phyloP scores from a whole-genome alignment of 2,113 vertebrate species.

The Melanostigma gelatinosum region DNA sequence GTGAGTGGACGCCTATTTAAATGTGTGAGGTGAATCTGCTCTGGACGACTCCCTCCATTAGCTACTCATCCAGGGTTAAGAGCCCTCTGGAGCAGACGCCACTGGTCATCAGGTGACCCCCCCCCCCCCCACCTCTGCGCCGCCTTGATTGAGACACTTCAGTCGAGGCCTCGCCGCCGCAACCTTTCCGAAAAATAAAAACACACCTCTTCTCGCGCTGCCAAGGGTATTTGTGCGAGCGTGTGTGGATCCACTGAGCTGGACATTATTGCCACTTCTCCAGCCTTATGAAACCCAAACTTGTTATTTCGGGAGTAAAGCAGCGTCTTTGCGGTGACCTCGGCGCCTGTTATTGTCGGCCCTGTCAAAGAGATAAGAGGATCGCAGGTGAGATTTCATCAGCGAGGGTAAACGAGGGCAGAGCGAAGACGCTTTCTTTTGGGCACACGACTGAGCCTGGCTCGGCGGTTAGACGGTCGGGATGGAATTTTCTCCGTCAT shows the following conservation, averaged over 20 bases:
- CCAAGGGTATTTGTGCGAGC: conserved; percentile 23
- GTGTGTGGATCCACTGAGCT: conserved; percentile 42
- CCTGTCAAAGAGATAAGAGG: conserved; percentile 72
- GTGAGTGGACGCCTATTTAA: conserved; percentile 62
- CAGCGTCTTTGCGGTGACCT: conserved; percentile 71
- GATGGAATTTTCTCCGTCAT: neutral
- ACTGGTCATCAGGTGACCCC: conserved; percentile 57
- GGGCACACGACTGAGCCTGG: neutral
- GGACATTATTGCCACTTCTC: conserved; percentile 52
- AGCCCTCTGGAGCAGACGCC: conserved; percentile 40
- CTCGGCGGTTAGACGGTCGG: conserved; percentile 23
- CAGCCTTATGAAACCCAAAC: conserved; percentile 48
- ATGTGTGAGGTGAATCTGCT: conserved; percentile 55
- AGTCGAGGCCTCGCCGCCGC: conserved; percentile 36
- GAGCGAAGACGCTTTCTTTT: conserved; percentile 35
- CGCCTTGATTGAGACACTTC: conserved; percentile 66
- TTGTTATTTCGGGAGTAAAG: conserved; percentile 52
- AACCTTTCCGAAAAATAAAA: conserved; percentile 47
- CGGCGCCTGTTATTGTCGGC: conserved; percentile 57
- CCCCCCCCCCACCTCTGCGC: conserved; percentile 22
- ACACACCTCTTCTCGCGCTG: conserved; percentile 37
- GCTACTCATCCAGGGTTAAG: conserved; percentile 73
- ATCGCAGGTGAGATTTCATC: conserved; percentile 70
- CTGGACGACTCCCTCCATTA: conserved; percentile 66
- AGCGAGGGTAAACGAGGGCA: conserved; percentile 52